These are phyloP conservation scores for Cyanoramphus novaezelandiae DNA, from an alignment of 2,113 vertebrate genomes.

Conservation along the genomic window DNA sequence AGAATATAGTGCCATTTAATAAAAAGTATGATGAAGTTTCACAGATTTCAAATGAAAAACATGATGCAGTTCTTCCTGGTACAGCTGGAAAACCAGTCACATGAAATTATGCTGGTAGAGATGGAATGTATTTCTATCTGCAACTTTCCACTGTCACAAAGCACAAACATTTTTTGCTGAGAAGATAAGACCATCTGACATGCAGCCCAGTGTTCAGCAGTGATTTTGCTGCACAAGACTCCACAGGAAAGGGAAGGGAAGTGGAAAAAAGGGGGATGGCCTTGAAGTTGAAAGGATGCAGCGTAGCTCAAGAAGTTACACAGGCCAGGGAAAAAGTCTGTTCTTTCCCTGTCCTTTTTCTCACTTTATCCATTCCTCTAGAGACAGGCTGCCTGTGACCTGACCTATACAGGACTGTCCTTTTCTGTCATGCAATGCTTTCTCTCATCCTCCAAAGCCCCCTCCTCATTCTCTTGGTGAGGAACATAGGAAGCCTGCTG, in stretches of 20 bases:
- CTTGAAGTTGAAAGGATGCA: not conserved
- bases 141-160: not conserved
- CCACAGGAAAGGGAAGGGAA: not conserved
- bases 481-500: not conserved
- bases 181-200: not conserved
- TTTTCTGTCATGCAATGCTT: not conserved
- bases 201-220: not conserved
- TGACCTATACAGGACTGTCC: not conserved
- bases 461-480: accelerated
- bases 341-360: not conserved
- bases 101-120: not conserved
- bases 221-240: not conserved
- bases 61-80: not conserved
- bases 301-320: not conserved
- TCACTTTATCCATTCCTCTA: too few species aligned
- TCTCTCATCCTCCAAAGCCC: not conserved
- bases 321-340: not conserved
- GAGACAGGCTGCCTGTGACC: not conserved
- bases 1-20: not conserved
- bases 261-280: not conserved
- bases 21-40: not conserved
- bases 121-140: not conserved
- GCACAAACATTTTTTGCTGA: not conserved
- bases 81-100: not conserved
- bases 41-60: not conserved